Evolutionary conservation across 2,797 vertebrate species (phyloP).

Genomic region (Pseudotriccus pelzelni): DNA sequence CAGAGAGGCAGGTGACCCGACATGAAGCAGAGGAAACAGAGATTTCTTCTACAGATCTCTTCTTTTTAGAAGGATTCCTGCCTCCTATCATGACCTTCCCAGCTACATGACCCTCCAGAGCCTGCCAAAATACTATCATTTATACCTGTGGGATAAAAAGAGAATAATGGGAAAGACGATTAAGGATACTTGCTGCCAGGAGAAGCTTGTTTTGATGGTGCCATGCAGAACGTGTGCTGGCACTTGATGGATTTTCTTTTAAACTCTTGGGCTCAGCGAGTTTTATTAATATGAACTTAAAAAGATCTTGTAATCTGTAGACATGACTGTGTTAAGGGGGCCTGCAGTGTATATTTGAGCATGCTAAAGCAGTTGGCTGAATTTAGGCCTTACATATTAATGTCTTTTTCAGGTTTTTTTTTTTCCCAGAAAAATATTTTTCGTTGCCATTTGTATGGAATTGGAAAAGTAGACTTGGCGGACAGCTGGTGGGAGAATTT

Average conservation of each 20-base stretch:
- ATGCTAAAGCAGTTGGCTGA: not conserved
- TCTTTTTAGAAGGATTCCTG: not conserved
- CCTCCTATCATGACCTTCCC: not conserved
- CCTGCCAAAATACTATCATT: not conserved
- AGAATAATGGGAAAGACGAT: not conserved
- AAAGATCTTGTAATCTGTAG: not conserved
- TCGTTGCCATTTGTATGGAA: not conserved
- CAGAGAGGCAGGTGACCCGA: not conserved
- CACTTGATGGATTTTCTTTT: not conserved
- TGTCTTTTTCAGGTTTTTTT: not conserved
- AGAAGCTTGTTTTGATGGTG: not conserved
- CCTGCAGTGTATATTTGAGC: not conserved
- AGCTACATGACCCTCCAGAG: not conserved
- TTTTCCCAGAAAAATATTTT: constrained; percentile 28
- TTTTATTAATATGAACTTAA: not conserved
- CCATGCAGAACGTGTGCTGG: not conserved
- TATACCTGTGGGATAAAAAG: not conserved
- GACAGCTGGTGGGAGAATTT: constrained; percentile 51
- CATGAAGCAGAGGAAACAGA: not conserved
- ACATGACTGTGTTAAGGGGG: not conserved
- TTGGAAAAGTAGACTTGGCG: not conserved
- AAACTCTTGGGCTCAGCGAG: not conserved
- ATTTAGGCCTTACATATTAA: not conserved
- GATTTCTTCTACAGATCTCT: not conserved
- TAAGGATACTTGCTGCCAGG: not conserved